A percentile compares a stretch with the other conserved stretches of the same genome.
These are phyloP conservation scores for Hozukius guyotensis DNA, from an alignment of 2,797 vertebrate species.

Conservation along the genomic window DNA sequence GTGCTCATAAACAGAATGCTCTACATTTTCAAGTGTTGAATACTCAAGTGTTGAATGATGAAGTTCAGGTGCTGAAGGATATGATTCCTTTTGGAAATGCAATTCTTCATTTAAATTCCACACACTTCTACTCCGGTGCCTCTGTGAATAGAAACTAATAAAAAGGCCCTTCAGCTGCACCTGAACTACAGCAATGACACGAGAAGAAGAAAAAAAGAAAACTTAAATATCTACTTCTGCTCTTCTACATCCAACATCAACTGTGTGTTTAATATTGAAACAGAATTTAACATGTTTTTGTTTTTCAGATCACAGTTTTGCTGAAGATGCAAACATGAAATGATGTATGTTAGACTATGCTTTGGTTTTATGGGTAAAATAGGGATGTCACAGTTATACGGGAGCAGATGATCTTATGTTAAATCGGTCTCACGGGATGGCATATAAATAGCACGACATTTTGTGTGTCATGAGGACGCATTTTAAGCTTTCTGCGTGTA, in stretches of 20 bases:
- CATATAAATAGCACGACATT: not conserved
- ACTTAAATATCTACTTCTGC: not conserved
- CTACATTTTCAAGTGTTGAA: constrained; percentile 21
- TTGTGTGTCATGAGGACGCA: too few relatives aligned
- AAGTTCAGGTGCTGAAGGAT: constrained; percentile 31
- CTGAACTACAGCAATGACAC: constrained; percentile 13
- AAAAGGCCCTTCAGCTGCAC: constrained; percentile 37
- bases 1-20: constrained; percentile 11
- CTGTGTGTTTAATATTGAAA: not conserved
- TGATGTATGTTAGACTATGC: not conserved
- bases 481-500: too few relatives aligned
- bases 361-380: not conserved
- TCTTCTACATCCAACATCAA: not conserved
- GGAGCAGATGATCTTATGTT: not conserved
- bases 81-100: constrained; percentile 30
- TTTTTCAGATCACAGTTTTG: not conserved
- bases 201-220: not conserved
- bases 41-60: constrained; percentile 22
- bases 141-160: constrained; percentile 37
- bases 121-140: not conserved
- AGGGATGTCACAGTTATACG: not conserved
- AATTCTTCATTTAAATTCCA: constrained; percentile 46
- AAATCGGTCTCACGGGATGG: accelerated
- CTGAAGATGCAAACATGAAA: not conserved
- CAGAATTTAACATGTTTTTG: not conserved